These are phyloP conservation scores for Nomada fucata DNA, from an alignment of 2,888 invertebrate genomes.

Conservation along the genomic window DNA sequence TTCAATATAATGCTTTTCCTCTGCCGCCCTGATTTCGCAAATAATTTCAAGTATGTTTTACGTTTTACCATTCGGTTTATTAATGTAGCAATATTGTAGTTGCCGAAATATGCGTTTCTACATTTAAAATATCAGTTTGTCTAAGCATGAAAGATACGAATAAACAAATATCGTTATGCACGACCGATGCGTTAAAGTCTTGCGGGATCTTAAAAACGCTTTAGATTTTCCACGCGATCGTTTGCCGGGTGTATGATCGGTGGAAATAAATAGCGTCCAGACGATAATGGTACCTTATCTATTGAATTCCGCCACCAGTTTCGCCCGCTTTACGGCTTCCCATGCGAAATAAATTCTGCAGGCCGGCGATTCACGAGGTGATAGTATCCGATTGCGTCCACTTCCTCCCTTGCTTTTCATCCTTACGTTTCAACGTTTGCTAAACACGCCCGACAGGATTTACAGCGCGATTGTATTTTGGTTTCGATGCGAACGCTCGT, in stretches of 20 bases:
- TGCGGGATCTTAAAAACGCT: neutral
- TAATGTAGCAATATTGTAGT: too few species aligned
- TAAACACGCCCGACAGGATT: slow-evolving; percentile 22
- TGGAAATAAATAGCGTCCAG: slow-evolving; percentile 4
- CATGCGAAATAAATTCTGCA: slow-evolving; percentile 33
- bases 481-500: neutral
- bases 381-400: slow-evolving; percentile 43
- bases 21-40: too few species aligned
- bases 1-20: too few species aligned
- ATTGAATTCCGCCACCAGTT: slow-evolving; percentile 31
- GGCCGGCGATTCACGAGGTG: slow-evolving; percentile 30
- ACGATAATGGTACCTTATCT: slow-evolving; percentile 26
- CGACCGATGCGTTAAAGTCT: neutral
- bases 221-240: neutral
- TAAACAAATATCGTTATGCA: too few species aligned
- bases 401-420: slow-evolving; percentile 25
- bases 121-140: too few species aligned
- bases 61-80: too few species aligned
- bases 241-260: neutral
- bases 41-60: too few species aligned
- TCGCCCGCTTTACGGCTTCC: slow-evolving; percentile 18
- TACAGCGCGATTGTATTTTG: slow-evolving; percentile 23
- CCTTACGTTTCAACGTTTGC: slow-evolving; percentile 33
- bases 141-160: too few species aligned
- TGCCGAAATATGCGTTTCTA: too few species aligned